Evolutionary conservation across 2,888 invertebrate species (phyloP).

Genomic region (Nomada hirtipes): DNA sequence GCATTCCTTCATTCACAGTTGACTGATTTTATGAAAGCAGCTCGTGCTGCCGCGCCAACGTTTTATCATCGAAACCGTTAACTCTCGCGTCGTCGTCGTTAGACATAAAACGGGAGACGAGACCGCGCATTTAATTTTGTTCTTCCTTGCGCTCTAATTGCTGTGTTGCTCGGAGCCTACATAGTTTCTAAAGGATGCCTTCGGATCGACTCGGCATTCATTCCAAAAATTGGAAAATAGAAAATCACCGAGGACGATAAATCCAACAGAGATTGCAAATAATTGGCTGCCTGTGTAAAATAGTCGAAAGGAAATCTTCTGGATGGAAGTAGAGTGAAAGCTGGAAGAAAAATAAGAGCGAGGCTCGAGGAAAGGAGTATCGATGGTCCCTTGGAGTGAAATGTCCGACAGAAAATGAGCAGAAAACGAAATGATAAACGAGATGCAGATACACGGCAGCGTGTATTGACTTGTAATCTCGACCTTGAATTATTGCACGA

Average conservation of each 20-base stretch:
- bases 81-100: not conserved
- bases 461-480: slow-evolving; percentile 65
- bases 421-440: slow-evolving; percentile 1
- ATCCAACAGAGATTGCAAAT: not conserved
- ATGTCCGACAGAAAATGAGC: not conserved
- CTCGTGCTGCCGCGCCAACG: not conserved
- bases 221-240: too few relatives aligned
- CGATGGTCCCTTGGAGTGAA: not conserved
- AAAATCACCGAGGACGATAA: not conserved
- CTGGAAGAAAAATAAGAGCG: not conserved
- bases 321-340: not conserved
- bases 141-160: too few relatives aligned
- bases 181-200: too few relatives aligned
- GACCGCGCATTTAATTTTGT: too few relatives aligned
- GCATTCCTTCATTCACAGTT: slow-evolving; percentile 78
- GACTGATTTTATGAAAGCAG: slow-evolving; percentile 77
- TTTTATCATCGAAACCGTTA: slow-evolving; percentile 48
- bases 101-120: too few relatives aligned
- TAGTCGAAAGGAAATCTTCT: not conserved
- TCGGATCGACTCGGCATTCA: too few relatives aligned
- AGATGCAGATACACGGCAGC: slow-evolving; percentile 55
- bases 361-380: not conserved
- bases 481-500: slow-evolving; percentile 70
- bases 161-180: too few relatives aligned
- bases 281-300: not conserved